Evolutionary conservation across 2,888 invertebrate species (phyloP).

Genomic region (Ectemnius lituratus): DNA sequence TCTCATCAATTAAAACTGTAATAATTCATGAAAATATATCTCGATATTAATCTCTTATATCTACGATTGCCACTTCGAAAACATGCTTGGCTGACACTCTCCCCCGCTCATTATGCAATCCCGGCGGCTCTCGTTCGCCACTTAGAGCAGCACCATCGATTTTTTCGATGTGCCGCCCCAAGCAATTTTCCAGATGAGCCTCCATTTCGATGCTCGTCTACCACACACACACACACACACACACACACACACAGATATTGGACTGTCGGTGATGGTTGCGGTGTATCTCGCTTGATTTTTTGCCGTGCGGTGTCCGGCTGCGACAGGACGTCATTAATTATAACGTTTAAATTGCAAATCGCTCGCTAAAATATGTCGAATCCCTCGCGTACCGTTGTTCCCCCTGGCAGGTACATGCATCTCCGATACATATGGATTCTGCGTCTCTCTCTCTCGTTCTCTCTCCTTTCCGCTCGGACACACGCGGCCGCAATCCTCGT

Average conservation of each 20-base stretch:
- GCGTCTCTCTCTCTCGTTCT: not conserved
- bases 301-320: not conserved
- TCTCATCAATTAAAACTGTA: no score
- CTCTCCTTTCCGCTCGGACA: not conserved
- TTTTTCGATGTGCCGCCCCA: slow-evolving; percentile 6
- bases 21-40: no score
- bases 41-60: no score
- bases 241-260: slow-evolving; percentile 19
- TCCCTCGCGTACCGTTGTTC: slow-evolving; percentile 53
- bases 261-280: slow-evolving; percentile 11
- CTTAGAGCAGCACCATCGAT: slow-evolving; percentile 12
- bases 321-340: slow-evolving; percentile 62
- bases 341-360: slow-evolving; percentile 70
- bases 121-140: slow-evolving; percentile 10
- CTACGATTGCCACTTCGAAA: no score
- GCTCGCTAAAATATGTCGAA: slow-evolving; percentile 64
- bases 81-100: slow-evolving; percentile 1
- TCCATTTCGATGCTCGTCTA: not conserved
- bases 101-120: not conserved
- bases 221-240: not conserved
- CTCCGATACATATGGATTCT: not conserved
- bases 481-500: not conserved
- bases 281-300: slow-evolving; percentile 14
- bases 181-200: slow-evolving; percentile 7
- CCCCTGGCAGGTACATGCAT: slow-evolving; percentile 16